Percentiles rank a stretch among this genome's conserved stretches.
phyloP scores from a whole-genome alignment of 2,113 vertebrate genomes.

The Talpa occidentalis region DNA sequence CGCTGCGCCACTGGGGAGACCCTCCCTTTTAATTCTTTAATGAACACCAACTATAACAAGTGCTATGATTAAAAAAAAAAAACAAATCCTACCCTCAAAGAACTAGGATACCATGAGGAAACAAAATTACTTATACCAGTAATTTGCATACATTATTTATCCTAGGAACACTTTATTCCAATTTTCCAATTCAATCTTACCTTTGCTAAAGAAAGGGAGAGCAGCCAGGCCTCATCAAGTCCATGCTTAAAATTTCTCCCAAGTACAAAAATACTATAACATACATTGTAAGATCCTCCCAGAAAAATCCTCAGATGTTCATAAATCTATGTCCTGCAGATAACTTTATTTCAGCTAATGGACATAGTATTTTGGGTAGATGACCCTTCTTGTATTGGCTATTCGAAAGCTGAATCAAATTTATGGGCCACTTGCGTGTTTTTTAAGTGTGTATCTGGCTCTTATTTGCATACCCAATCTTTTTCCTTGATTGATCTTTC shows the following conservation, averaged over 20 bases:
- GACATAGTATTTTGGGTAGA: neutral
- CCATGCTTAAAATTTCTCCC: conserved; percentile 4
- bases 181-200: neutral
- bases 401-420: neutral
- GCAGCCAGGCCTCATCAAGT: neutral
- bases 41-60: neutral
- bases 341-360: conserved; percentile 12
- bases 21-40: neutral
- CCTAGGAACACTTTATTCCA: neutral
- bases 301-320: neutral
- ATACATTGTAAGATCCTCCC: neutral
- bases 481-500: conserved; percentile 18
- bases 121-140: neutral
- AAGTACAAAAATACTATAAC: neutral
- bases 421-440: neutral
- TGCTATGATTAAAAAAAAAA: neutral
- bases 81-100: neutral
- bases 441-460: neutral
- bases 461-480: neutral
- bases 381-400: neutral
- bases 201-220: neutral
- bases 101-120: neutral
- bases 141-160: neutral
- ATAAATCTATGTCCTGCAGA: neutral
- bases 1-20: no score